Conservation (phyloP, 1,140 invertebrate species). For the Neocloeon triangulifer region DNA sequence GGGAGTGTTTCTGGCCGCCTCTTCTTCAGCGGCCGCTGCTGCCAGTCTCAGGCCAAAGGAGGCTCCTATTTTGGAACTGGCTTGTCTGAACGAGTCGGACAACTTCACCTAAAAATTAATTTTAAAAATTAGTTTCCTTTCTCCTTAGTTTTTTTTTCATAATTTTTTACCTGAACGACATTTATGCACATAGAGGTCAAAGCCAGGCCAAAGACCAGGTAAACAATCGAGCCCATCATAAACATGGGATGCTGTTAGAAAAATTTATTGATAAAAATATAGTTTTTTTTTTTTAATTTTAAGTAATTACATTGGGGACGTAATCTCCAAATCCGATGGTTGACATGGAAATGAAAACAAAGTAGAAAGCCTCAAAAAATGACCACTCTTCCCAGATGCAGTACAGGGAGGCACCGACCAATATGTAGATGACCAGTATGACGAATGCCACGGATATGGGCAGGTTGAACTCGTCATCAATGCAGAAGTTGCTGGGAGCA, state of each 20-base stretch:
- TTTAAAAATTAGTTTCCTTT: no score
- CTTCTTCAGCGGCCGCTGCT: slow-evolving; percentile 23
- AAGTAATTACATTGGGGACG: slow-evolving; percentile 37
- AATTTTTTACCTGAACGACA: slow-evolving; percentile 62
- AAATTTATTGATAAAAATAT: no score
- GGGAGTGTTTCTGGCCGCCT: slow-evolving; percentile 6
- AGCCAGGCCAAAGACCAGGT: slow-evolving; percentile 80
- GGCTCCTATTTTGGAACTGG: slow-evolving; percentile 65
- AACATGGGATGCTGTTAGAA: slow-evolving; percentile 50
- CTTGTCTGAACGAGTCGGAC: slow-evolving; percentile 59
- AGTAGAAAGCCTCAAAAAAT: slow-evolving; percentile 79
- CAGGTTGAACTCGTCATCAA: slow-evolving; percentile 85
- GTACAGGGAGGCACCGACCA: slow-evolving; percentile 58
- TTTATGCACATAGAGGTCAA: slow-evolving; percentile 95
- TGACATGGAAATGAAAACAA: slow-evolving; percentile 84
- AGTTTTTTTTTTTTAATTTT: no score
- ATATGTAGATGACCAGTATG: slow-evolving; percentile 62
- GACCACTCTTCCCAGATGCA: slow-evolving; percentile 58
- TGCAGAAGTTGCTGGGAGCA: slow-evolving; percentile 39
- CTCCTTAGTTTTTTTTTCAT: no score
- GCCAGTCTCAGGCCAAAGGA: slow-evolving; percentile 55
- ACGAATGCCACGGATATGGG: slow-evolving; percentile 67
- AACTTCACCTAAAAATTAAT: slow-evolving; percentile 41
- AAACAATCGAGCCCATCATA: slow-evolving; percentile 82
- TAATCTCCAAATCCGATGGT: slow-evolving; percentile 86